Conservation (phyloP, 2,113 vertebrate species). For the Xenopus borealis region DNA sequence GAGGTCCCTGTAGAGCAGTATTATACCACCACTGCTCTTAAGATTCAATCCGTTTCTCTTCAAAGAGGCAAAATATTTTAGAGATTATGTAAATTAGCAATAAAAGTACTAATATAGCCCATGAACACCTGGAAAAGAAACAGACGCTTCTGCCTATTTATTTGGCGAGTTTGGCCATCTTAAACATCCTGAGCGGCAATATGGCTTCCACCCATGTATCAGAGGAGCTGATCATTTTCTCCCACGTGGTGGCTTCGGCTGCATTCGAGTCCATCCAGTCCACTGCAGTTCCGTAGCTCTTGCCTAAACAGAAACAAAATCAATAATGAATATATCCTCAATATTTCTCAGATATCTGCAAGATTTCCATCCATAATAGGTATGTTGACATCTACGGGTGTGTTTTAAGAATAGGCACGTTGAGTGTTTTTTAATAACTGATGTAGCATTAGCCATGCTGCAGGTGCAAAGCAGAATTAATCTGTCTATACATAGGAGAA, state of each 20-base stretch:
- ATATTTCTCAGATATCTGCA: no score
- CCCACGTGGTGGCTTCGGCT: constrained; percentile 80
- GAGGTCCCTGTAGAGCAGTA: background rate
- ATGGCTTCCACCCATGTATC: constrained; percentile 85
- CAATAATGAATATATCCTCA: background rate
- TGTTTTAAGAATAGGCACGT: no score
- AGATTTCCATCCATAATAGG: no score
- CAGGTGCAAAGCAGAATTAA: no score
- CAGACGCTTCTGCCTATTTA: constrained; percentile 49
- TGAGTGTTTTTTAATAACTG: no score
- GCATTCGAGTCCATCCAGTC: constrained; percentile 91
- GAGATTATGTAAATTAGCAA: no score
- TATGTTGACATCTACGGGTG: no score
- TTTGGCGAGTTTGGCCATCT: constrained; percentile 75
- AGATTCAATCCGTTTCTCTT: background rate
- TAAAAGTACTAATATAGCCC: no score
- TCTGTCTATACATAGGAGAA: no score
- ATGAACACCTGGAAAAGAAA: no score
- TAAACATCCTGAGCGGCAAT: constrained; percentile 83
- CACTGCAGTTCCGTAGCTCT: constrained; percentile 81
- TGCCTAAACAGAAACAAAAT: constrained; percentile 65
- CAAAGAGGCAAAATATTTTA: no score
- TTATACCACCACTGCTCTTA: background rate
- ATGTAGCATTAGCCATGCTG: no score
- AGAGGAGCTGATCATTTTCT: constrained; percentile 78